Evolutionary conservation across 2,888 invertebrate species (phyloP).

Genomic region (Eupithecia tripunctaria): DNA sequence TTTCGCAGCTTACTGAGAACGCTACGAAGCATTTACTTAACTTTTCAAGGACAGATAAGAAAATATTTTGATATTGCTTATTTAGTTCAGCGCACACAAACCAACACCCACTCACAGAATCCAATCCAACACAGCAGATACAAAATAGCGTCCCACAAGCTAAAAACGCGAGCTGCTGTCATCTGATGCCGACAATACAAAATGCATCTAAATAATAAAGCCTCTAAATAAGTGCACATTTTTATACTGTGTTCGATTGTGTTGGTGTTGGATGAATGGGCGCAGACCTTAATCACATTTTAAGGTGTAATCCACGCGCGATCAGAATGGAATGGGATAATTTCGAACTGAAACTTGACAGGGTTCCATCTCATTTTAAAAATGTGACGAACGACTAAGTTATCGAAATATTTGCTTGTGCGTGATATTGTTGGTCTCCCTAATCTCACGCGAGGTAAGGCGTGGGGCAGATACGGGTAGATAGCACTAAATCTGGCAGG

Average conservation of each 20-base stretch:
- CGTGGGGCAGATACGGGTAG: conserved; percentile 42
- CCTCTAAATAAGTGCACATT: too few relatives aligned
- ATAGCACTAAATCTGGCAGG: conserved; percentile 51
- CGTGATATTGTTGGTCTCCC: conserved; percentile 12
- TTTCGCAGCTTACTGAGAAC: not conserved
- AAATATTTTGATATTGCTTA: too few relatives aligned
- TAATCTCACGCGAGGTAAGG: conserved; percentile 29
- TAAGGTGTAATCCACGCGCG: not conserved
- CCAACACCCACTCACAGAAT: too few relatives aligned
- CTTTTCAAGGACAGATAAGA: too few relatives aligned
- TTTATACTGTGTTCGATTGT: too few relatives aligned
- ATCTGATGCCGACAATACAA: too few relatives aligned
- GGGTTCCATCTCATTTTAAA: not conserved
- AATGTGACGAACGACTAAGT: not conserved
- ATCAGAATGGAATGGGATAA: not conserved
- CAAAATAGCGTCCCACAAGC: too few relatives aligned
- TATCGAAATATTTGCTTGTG: conserved; percentile 5
- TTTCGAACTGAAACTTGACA: not conserved
- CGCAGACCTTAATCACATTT: not conserved
- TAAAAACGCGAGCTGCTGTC: too few relatives aligned
- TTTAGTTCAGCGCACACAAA: too few relatives aligned
- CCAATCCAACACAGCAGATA: too few relatives aligned
- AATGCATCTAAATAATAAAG: too few relatives aligned
- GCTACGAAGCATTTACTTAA: not conserved
- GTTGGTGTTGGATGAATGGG: too few relatives aligned